Percentiles rank a stretch among this genome's conserved stretches.
phyloP scores from a whole-genome alignment of 2,113 vertebrate species.

The Neotragus moschatus region DNA sequence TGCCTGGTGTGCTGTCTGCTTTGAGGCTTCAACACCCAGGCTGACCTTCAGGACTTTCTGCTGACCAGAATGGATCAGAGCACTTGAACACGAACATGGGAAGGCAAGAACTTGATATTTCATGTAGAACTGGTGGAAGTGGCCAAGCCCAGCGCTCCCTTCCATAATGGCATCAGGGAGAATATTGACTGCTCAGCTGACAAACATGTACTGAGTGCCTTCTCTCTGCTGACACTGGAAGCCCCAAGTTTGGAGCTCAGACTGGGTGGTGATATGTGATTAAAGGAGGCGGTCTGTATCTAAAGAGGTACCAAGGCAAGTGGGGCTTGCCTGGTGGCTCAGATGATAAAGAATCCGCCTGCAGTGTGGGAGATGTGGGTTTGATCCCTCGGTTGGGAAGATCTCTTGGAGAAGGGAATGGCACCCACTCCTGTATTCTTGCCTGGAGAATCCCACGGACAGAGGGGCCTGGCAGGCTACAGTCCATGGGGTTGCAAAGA shows the following conservation, averaged over 20 bases:
- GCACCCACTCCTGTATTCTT: background rate
- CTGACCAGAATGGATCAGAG: background rate
- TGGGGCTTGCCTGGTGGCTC: background rate
- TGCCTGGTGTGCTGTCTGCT: background rate
- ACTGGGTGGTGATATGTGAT: too few relatives aligned
- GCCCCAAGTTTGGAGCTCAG: background rate
- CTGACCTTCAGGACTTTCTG: background rate
- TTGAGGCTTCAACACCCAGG: background rate
- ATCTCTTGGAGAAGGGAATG: background rate
- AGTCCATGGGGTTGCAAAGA: background rate
- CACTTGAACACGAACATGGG: background rate
- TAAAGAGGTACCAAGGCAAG: background rate
- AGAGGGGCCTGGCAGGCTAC: background rate
- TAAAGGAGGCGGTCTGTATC: background rate
- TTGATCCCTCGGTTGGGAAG: background rate
- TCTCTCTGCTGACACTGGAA: background rate
- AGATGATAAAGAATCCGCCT: background rate
- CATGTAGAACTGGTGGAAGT: background rate
- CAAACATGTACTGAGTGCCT: background rate
- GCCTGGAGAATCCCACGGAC: background rate
- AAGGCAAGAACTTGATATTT: background rate
- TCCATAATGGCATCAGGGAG: background rate
- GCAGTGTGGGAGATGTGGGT: fast-evolving
- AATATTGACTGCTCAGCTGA: background rate
- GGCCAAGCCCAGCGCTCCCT: background rate